phyloP scores from a whole-genome alignment of 2,888 invertebrate genomes.

The Caenorhabditis sp. region DNA sequence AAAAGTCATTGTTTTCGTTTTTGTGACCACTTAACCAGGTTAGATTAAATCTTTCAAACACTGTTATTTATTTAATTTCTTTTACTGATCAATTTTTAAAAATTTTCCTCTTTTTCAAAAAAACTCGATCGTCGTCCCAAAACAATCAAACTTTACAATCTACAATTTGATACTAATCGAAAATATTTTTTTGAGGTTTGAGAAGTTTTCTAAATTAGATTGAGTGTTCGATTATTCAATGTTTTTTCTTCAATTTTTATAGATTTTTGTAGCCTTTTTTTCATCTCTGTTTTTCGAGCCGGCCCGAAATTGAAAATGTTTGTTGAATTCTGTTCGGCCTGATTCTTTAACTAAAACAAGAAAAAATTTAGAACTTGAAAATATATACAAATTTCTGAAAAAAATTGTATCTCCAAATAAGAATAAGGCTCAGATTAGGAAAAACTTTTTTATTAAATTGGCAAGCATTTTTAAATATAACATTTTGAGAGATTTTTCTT shows the following conservation, averaged over 20 bases:
- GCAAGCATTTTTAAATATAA: no score
- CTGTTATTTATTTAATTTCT: no score
- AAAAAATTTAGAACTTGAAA: neutral
- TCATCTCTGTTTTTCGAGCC: no score
- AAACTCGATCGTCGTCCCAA: neutral
- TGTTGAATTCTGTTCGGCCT: no score
- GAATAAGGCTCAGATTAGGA: no score
- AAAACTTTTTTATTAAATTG: no score
- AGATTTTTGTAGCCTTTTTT: no score
- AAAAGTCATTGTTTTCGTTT: neutral
- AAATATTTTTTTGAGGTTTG: neutral
- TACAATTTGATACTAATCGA: neutral
- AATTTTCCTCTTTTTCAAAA: conserved; percentile 6
- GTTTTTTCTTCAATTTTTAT: no score
- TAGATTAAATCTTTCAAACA: conserved; percentile 2
- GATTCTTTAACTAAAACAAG: no score
- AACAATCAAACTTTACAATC: neutral
- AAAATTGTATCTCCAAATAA: neutral
- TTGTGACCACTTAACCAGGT: neutral
- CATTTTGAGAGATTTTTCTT: no score
- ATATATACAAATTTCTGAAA: neutral
- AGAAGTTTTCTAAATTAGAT: neutral
- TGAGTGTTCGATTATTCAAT: neutral
- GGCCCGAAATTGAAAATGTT: no score
- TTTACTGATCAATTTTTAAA: conserved; percentile 2